Conservation (phyloP, 1,140 invertebrate species). For the Macrobrachium nipponense region DNA sequence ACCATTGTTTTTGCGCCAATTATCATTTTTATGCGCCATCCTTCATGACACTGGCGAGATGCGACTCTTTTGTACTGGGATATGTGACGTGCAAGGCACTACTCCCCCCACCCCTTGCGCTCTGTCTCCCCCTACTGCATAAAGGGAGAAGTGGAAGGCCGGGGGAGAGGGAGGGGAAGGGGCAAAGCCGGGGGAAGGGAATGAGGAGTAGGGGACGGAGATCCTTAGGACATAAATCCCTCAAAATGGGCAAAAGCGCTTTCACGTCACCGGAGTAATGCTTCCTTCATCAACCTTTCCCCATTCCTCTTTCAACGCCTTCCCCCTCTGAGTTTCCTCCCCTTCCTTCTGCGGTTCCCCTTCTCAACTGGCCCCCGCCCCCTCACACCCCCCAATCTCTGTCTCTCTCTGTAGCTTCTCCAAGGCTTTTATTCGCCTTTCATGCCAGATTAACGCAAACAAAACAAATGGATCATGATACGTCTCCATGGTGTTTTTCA, state of each 20-base stretch:
- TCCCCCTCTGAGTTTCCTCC: background rate
- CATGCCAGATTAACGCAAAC: conserved; percentile 8
- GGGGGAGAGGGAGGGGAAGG: too few relatives aligned
- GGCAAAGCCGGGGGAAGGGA: background rate
- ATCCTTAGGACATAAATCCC: too few relatives aligned
- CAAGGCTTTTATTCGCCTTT: background rate
- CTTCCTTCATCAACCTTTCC: background rate
- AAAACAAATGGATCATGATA: conserved; percentile 2
- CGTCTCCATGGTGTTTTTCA: background rate
- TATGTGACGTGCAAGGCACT: background rate
- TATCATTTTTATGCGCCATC: conserved; percentile 45
- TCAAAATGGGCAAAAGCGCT: background rate
- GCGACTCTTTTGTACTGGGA: conserved; percentile 1
- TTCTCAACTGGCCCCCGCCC: background rate
- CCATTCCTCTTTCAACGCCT: background rate
- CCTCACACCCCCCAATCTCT: background rate
- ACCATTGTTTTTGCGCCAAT: conserved; percentile 50
- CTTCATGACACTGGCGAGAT: conserved; percentile 4
- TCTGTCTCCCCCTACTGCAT: too few relatives aligned
- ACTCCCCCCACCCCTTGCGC: too few relatives aligned
- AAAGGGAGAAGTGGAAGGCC: background rate
- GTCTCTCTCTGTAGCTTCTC: background rate
- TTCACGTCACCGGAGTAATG: background rate
- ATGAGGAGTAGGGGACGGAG: background rate
- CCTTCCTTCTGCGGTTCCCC: background rate